A percentile compares a stretch with the other conserved stretches of the same genome.
Evolutionary conservation across 2,888 invertebrate genomes (phyloP).

Genomic region (Galeruca laticollis): DNA sequence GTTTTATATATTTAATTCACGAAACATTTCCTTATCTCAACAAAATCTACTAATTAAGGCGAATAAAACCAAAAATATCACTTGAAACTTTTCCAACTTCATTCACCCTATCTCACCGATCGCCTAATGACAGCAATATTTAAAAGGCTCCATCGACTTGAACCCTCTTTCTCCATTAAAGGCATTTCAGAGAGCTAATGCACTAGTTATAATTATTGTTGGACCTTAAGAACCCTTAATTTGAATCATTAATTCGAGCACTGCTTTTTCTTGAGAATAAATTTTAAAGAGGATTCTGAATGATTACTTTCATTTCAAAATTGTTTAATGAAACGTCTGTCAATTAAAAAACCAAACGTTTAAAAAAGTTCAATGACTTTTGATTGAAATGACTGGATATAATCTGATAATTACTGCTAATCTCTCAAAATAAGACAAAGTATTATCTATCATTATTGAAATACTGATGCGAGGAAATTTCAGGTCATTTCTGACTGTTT

Average conservation of each 20-base stretch:
- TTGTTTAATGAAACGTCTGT: constrained; percentile 6
- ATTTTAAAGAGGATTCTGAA: constrained; percentile 30
- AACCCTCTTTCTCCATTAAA: constrained; percentile 38
- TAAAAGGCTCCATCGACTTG: constrained; percentile 23
- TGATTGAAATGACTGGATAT: not conserved
- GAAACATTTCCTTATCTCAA: not conserved
- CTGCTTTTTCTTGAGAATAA: constrained; percentile 40
- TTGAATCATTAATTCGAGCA: constrained; percentile 43
- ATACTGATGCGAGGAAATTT: too few relatives aligned
- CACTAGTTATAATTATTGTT: constrained; percentile 43
- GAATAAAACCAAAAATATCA: constrained; percentile 24
- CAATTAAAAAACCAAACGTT: constrained; percentile 8
- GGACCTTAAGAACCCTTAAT: constrained; percentile 39
- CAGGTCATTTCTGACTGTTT: too few relatives aligned
- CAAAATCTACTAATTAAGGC: constrained; percentile 26
- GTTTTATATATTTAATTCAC: not conserved
- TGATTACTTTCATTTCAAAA: constrained; percentile 10
- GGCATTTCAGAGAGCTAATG: constrained; percentile 42
- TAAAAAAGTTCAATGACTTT: not conserved
- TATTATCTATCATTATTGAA: too few relatives aligned
- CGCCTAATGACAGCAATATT: constrained; percentile 35
- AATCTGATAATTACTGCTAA: not conserved
- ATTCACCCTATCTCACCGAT: constrained; percentile 26
- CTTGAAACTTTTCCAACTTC: constrained; percentile 20
- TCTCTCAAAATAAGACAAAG: too few relatives aligned